Evolutionary conservation across 2,888 invertebrate species (phyloP), one percentile per base, ranked within the genome.

Genomic region (Zelleria hepariella): DNA sequence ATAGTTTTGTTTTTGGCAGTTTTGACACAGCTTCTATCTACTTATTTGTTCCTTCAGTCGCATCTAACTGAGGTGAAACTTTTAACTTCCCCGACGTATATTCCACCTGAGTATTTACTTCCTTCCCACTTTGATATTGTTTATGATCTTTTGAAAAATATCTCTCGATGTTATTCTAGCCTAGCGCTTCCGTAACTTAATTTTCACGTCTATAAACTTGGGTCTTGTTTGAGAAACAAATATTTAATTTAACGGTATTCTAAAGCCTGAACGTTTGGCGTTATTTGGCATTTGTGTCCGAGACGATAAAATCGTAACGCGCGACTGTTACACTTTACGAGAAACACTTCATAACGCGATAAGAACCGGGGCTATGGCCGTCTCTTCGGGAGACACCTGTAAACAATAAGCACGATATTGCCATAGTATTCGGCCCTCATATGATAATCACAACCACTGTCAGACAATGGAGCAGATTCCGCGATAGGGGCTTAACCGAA

Each of bases 1-100:
- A 89, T 89, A 86, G 89, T 87, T 88, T 89, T 89, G 89, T 89
- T 89, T 89, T 89, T 88, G 86, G 82, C 86, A 87, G 86, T 88
- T 88, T 81, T 85, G 87, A 88, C 88, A 80, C 74, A 76, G 78
- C 80, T 80, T 82, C 84, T 81, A 79, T 86, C 84, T 85, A 83
- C 82, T 86, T 86, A 86, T 86, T 87, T 86, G 86, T 86, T 85
- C 85, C 77, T 82, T 76, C 74, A 77, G 74, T 72, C 80, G 82
- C 82, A 81, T 81, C 78, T 76, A 77, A 82, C 78, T 73, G 79
- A 72, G 75, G 77, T 76, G 77, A 75, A 52, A 85, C 80, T 86
- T 86, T 82, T 83, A 86, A 86, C 82, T 86, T 84, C 66, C 67
- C 69, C 71, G 77, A 78, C 82, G 78, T 83, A 77, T 78, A 77